phyloP scores from a whole-genome alignment of 1,140 invertebrate genomes.

The Ips typographus region DNA sequence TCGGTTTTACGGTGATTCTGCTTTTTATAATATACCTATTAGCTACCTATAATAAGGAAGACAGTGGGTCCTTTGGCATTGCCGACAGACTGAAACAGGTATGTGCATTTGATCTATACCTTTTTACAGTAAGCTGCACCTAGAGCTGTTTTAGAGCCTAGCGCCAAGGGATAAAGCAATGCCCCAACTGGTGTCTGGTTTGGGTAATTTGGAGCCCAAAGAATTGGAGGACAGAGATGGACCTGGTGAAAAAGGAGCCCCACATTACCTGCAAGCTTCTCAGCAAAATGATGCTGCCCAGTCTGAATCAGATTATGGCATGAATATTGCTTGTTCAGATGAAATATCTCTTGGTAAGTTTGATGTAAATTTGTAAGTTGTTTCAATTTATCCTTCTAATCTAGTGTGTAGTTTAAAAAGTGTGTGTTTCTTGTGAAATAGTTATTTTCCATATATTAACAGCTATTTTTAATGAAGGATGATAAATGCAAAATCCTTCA shows the following conservation, averaged over 20 bases:
- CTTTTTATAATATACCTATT: constrained; percentile 31
- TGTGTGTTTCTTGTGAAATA: no score
- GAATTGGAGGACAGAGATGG: constrained; percentile 62
- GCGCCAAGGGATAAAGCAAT: constrained; percentile 27
- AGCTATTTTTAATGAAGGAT: no score
- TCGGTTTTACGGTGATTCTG: constrained; percentile 17
- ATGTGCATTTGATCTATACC: background rate
- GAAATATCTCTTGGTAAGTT: constrained; percentile 65
- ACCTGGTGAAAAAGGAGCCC: constrained; percentile 81
- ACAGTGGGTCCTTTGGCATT: constrained; percentile 10
- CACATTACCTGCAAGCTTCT: constrained; percentile 70
- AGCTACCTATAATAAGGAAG: constrained; percentile 32
- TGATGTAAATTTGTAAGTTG: background rate
- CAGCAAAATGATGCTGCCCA: constrained; percentile 73
- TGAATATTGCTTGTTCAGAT: constrained; percentile 97
- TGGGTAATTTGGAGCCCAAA: constrained; percentile 71
- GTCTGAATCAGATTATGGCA: constrained; percentile 87
- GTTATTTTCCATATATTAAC: no score
- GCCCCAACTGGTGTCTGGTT: constrained; percentile 45
- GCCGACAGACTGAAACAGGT: constrained; percentile 19
- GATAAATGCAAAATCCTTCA: no score
- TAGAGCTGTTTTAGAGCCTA: constrained; percentile 1
- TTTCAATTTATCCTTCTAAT: constrained; percentile 1
- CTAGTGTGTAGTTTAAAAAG: background rate
- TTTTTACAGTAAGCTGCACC: background rate